phyloP scores from a whole-genome alignment of 2,797 vertebrate genomes.

The Acrossocheilus wenchowensis region DNA sequence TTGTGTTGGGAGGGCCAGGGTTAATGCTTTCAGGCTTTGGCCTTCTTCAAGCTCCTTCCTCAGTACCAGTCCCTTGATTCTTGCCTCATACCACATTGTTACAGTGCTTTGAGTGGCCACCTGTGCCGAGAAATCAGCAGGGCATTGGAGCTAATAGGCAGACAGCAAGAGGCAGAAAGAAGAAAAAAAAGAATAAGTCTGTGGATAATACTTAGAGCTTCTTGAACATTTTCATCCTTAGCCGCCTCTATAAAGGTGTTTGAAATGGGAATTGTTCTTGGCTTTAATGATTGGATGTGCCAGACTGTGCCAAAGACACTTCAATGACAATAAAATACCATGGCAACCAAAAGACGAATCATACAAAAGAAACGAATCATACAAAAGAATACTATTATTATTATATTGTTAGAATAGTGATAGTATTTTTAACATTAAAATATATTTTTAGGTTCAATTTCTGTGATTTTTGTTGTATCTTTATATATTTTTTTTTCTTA shows the following conservation, averaged over 20 bases:
- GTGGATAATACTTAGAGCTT: constrained; percentile 7
- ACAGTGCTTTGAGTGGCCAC: constrained; percentile 23
- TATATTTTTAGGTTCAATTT: not conserved
- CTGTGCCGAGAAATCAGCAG: constrained; percentile 16
- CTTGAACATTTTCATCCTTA: not conserved
- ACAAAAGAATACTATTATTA: not conserved
- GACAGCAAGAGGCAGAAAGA: constrained; percentile 23
- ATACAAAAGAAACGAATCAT: not conserved
- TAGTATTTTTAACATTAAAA: not conserved
- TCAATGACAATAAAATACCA: not conserved
- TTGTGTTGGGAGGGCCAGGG: not conserved
- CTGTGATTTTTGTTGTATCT: not conserved
- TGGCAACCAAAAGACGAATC: not conserved
- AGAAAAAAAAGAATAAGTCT: not conserved
- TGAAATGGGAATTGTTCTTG: not conserved
- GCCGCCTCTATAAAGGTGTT: not conserved
- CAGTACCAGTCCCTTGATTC: not conserved
- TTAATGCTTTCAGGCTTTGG: constrained; percentile 7
- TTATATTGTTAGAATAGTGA: not conserved
- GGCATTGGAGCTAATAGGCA: constrained; percentile 23
- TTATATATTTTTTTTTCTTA: not conserved
- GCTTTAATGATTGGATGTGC: not conserved
- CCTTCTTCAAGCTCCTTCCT: constrained; percentile 10
- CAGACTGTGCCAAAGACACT: not conserved
- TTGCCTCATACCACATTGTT: constrained; percentile 11